These are phyloP conservation scores for Cepaea nemoralis DNA, from an alignment of 1,140 invertebrate genomes.

Conservation along the genomic window DNA sequence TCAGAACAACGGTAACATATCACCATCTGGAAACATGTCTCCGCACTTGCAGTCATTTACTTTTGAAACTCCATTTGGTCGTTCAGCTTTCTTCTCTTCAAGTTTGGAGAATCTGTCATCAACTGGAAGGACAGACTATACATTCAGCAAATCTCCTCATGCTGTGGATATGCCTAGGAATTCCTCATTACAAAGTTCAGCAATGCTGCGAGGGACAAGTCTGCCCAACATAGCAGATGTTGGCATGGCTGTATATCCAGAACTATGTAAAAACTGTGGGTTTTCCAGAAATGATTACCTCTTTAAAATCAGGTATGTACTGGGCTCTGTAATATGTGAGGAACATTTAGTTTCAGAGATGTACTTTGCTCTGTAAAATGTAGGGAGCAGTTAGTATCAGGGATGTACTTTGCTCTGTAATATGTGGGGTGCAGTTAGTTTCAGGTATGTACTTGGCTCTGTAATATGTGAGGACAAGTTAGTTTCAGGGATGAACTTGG, in stretches of 20 bases:
- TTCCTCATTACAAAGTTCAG: background rate
- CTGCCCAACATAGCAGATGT: background rate
- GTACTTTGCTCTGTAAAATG: too few species aligned
- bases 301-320: constrained; percentile 32
- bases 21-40: background rate
- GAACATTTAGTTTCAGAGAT: too few species aligned
- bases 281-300: constrained; percentile 33
- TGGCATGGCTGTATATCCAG: background rate
- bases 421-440: too few species aligned
- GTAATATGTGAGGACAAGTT: too few species aligned
- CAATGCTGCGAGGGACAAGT: background rate
- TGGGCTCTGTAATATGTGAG: too few species aligned
- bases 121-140: background rate
- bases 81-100: background rate
- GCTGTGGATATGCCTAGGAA: too few species aligned
- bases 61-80: constrained; percentile 2
- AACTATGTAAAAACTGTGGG: constrained; percentile 25
- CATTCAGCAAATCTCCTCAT: background rate
- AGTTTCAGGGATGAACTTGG: too few species aligned
- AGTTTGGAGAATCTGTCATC: constrained; percentile 29
- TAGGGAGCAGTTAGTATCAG: too few species aligned
- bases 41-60: background rate
- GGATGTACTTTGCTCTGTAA: too few species aligned
- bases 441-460: too few species aligned
- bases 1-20: background rate